Evolutionary conservation across 2,113 vertebrate species (phyloP).

Genomic region (Columbina picui): DNA sequence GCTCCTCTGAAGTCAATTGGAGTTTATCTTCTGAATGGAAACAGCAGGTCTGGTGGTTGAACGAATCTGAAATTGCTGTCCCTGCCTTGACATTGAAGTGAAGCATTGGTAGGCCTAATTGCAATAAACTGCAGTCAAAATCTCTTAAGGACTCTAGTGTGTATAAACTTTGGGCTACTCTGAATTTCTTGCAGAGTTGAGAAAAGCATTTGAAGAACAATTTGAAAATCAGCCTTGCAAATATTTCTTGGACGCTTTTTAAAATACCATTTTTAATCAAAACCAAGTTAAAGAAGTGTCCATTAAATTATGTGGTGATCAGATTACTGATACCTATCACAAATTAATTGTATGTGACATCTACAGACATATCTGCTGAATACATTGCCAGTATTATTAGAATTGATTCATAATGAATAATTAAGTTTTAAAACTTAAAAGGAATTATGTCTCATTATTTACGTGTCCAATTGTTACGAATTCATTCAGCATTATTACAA

Average conservation of each 20-base stretch:
- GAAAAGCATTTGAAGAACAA: neutral
- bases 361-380: neutral
- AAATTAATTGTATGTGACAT: neutral
- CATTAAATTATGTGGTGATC: neutral
- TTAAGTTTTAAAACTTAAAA: slow-evolving; percentile 4
- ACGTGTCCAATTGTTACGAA: neutral
- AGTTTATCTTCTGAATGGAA: neutral
- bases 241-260: neutral
- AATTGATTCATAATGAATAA: neutral
- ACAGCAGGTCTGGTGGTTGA: neutral
- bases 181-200: neutral
- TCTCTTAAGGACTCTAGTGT: neutral
- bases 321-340: neutral
- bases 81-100: neutral
- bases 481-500: neutral
- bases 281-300: neutral
- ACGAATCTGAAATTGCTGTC: neutral
- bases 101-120: neutral
- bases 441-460: neutral
- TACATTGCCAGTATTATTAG: neutral
- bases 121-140: neutral
- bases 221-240: neutral
- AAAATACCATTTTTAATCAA: neutral
- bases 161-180: neutral
- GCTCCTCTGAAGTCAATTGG: neutral